These are phyloP conservation scores for Phodopus roborovskii DNA, from an alignment of 2,113 vertebrate species.

Conservation along the genomic window DNA sequence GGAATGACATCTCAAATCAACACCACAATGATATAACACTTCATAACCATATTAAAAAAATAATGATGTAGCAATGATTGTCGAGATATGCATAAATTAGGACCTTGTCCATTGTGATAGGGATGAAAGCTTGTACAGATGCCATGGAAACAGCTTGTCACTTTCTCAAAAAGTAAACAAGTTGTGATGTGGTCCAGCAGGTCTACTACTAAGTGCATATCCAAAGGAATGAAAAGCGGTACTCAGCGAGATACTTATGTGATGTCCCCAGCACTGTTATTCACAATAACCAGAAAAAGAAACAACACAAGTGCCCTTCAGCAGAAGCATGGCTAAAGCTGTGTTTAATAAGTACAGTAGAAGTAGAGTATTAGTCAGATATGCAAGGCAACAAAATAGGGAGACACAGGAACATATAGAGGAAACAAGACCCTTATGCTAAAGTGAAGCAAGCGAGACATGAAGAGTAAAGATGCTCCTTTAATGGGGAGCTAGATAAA, in stretches of 20 bases:
- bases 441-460: background rate
- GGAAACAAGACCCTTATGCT: background rate
- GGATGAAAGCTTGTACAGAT: background rate
- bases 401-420: background rate
- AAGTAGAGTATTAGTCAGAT: background rate
- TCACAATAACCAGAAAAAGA: background rate
- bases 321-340: background rate
- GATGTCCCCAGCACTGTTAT: background rate
- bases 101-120: background rate
- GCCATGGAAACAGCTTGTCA: background rate
- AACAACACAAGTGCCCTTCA: background rate
- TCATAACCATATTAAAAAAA: background rate
- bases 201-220: background rate
- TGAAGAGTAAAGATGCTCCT: background rate
- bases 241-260: background rate
- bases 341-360: background rate
- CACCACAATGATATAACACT: background rate
- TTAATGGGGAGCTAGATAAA: background rate
- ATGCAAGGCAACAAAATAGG: background rate
- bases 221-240: background rate
- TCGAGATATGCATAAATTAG: background rate
- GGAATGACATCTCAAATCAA: background rate
- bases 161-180: slow-evolving; percentile 1
- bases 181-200: background rate
- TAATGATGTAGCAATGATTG: slow-evolving; percentile 4